Evolutionary conservation across 2,113 vertebrate genomes (phyloP).

Genomic region (Hylia prasina): DNA sequence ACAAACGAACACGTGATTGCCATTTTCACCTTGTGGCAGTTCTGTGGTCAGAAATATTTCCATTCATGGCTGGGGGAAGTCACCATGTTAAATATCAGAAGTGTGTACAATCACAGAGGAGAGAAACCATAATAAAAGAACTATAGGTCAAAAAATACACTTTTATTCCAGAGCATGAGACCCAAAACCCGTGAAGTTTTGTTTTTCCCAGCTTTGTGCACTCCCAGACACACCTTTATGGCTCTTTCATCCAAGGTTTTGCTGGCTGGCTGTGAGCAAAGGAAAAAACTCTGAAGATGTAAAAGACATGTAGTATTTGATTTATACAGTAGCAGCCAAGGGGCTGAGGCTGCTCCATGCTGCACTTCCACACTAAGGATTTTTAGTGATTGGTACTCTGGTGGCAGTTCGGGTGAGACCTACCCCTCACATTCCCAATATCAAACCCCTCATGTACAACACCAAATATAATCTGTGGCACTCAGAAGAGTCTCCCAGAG

Average conservation of each 20-base stretch:
- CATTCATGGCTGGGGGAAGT: neutral
- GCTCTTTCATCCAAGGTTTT: neutral
- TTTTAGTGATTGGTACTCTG: neutral
- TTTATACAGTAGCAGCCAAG: neutral
- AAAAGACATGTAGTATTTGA: neutral
- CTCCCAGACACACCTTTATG: neutral
- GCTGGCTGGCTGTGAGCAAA: neutral
- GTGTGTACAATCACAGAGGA: neutral
- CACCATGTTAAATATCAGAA: neutral
- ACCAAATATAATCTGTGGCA: fast-evolving
- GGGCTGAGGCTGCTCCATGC: neutral
- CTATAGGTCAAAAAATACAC: neutral
- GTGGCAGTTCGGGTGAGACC: neutral
- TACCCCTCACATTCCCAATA: neutral
- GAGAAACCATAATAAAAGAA: neutral
- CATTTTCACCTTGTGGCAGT: neutral
- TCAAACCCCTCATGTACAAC: fast-evolving
- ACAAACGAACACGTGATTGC: fast-evolving
- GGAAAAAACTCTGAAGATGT: neutral
- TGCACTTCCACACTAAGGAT: fast-evolving
- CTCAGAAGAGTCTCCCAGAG: neutral
- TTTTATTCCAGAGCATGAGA: neutral
- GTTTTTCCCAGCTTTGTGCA: neutral
- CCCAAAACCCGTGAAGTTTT: neutral
- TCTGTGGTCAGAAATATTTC: neutral